These are phyloP conservation scores for Aphelinus certus DNA, from an alignment of 1,140 invertebrate species.

Conservation along the genomic window DNA sequence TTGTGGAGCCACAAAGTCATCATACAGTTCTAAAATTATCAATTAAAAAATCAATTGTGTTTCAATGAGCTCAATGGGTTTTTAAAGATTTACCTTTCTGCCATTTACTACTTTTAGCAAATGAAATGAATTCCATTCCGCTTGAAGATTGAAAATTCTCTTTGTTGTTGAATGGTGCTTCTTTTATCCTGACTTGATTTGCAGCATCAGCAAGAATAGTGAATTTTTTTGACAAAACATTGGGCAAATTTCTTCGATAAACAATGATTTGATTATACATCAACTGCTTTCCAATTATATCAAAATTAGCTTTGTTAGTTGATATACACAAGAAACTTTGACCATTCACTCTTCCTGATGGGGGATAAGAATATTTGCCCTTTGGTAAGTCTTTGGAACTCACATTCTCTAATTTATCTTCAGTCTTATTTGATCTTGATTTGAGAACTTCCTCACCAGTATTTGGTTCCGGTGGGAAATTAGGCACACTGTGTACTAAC, in stretches of 20 bases:
- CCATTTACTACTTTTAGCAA: constrained; percentile 82
- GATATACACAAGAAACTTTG: constrained; percentile 90
- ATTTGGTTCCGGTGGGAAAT: constrained; percentile 75
- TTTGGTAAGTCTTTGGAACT: constrained; percentile 38
- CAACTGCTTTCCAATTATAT: constrained; percentile 78
- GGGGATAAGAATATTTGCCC: constrained; percentile 77
- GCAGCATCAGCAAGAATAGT: constrained; percentile 72
- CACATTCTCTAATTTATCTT: constrained; percentile 2
- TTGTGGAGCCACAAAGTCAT: constrained; percentile 79
- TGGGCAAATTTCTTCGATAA: constrained; percentile 71
- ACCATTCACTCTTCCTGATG: constrained; percentile 77
- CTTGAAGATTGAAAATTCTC: constrained; percentile 68
- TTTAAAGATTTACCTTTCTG: constrained; percentile 70
- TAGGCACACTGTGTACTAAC: constrained; percentile 91
- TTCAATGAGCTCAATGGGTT: constrained; percentile 17
- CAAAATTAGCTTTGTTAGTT: constrained; percentile 71
- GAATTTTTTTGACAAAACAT: constrained; percentile 63
- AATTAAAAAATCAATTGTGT: constrained; percentile 9
- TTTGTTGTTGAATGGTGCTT: constrained; percentile 73
- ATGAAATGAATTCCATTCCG: constrained; percentile 74
- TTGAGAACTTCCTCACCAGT: constrained; percentile 46
- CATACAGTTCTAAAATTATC: constrained; percentile 78
- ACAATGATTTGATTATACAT: constrained; percentile 81
- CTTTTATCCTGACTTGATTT: constrained; percentile 69
- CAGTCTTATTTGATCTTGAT: constrained; percentile 30